These are phyloP conservation scores for Mormoops blainvillei DNA, from an alignment of 2,113 vertebrate species.

Conservation along the genomic window DNA sequence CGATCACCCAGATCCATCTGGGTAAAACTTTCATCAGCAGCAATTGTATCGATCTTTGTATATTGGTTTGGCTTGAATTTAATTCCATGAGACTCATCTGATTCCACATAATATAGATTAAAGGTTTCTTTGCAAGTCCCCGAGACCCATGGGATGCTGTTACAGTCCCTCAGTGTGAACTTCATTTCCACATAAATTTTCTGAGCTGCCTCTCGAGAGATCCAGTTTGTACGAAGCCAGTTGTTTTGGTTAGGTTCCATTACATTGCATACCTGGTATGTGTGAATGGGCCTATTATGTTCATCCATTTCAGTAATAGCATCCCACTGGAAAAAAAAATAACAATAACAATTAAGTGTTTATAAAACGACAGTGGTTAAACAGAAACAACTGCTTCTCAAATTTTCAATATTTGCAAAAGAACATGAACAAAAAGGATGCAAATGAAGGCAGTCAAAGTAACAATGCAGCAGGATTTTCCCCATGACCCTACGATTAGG, in stretches of 20 bases:
- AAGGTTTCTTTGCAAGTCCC: constrained; percentile 98
- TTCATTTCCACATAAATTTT: constrained; percentile 96
- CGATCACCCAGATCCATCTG: constrained; percentile 97
- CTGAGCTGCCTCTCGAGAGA: constrained; percentile 93
- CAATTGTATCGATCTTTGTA: constrained; percentile 95
- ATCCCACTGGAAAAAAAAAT: constrained; percentile 88
- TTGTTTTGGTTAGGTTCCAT: constrained; percentile 99
- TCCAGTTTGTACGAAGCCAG: constrained; percentile 97
- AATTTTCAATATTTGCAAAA: not conserved
- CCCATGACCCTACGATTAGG: not conserved
- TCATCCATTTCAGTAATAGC: constrained; percentile 98
- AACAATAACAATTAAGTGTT: not conserved
- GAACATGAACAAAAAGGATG: not conserved
- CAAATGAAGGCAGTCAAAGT: not conserved
- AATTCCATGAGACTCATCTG: constrained; percentile 89
- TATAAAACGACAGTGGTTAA: not conserved
- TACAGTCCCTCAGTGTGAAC: constrained; percentile 95
- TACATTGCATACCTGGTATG: constrained; percentile 96
- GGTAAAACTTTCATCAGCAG: constrained; percentile 96
- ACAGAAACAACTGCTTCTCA: not conserved
- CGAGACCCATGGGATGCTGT: constrained; percentile 96
- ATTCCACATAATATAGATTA: constrained; percentile 94
- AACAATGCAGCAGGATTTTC: not conserved
- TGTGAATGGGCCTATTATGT: constrained; percentile 95
- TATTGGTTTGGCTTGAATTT: constrained; percentile 92